Evolutionary conservation across 2,113 vertebrate genomes (phyloP), one percentile per base, ranked within the genome.

Genomic region (Excalfactoria chinensis): DNA sequence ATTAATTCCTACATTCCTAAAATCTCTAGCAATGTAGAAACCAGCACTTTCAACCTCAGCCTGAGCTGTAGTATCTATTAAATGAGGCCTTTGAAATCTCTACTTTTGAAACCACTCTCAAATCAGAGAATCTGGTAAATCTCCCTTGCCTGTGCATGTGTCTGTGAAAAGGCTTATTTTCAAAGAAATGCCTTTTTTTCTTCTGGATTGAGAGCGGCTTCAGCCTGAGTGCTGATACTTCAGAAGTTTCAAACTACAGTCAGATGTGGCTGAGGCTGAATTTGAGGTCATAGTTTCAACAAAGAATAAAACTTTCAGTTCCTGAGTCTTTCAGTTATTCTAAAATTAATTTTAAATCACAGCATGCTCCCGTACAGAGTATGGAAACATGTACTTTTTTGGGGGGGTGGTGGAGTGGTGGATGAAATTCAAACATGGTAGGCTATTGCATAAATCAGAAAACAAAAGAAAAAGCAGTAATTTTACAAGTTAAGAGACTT

Each of bases 41-140:
- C 60, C 26, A 59, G 49, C 10, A 8, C 73, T 90, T 96, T 90
- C 85, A 83, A 78, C 43, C 82, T 63, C 69, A 89, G 48, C 32
- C 55, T 88, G 23, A 93, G 77, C 46, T 3, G 4, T 49, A 43
- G 53, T 60, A 64, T 78, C 66, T 93, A 49, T 80, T 85, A 88
- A 97, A 49, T 16, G 41, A 86, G 35, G 56, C 56, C 58, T 94
- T 89, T 95, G 79, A 94, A 86, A 90, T 30, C 17, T 37, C 35
- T 67, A 5, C 37, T 44, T 82, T 87, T 96, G 93, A 95, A 96
- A 92, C 37, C 26, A 60, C 66, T 72, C 60, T 86, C 48, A 90
- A 86, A 75, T 92, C 86, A 80, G 58, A 95, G 46, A 86, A 92
- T 64, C 63, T 86, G 25, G 20, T 86, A 93, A 89, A 91, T 84